Conservation (phyloP, 2,797 vertebrate genomes). For the Lycodopsis pacificus region DNA sequence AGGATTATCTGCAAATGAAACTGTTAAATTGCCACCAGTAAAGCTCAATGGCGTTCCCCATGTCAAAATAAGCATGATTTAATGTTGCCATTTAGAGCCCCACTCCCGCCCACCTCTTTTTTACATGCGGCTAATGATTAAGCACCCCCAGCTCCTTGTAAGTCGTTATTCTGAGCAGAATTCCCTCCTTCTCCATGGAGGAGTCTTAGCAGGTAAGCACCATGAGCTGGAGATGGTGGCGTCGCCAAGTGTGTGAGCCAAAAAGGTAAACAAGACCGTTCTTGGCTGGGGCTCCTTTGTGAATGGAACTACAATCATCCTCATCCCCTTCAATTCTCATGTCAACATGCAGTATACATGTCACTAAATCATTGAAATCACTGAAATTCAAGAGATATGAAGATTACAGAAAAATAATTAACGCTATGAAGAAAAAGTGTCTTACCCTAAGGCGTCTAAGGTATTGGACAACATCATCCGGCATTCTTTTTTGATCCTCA, state of each 20-base stretch:
- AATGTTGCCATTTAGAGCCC: slow-evolving; percentile 30
- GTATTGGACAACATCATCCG: slow-evolving; percentile 85
- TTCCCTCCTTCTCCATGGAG: slow-evolving; percentile 12
- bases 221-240: not conserved
- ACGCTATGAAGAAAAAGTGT: slow-evolving; percentile 36
- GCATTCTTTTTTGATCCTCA: slow-evolving; percentile 86
- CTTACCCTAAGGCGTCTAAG: slow-evolving; percentile 90
- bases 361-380: not conserved
- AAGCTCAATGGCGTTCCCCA: not conserved
- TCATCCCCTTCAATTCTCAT: not conserved
- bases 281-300: not conserved
- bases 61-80: slow-evolving; percentile 46
- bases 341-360: not conserved
- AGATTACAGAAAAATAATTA: not conserved
- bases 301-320: slow-evolving; percentile 15
- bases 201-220: not conserved
- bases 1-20: slow-evolving; percentile 33
- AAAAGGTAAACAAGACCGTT: slow-evolving; percentile 22
- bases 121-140: slow-evolving; percentile 24
- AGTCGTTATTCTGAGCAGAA: slow-evolving; percentile 22
- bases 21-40: slow-evolving; percentile 15
- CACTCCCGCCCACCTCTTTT: slow-evolving; percentile 24
- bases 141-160: slow-evolving; percentile 4
- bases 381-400: slow-evolving; percentile 5
- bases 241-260: not conserved